phyloP scores from a whole-genome alignment of 2,797 vertebrate species.

The Manis pentadactyla region DNA sequence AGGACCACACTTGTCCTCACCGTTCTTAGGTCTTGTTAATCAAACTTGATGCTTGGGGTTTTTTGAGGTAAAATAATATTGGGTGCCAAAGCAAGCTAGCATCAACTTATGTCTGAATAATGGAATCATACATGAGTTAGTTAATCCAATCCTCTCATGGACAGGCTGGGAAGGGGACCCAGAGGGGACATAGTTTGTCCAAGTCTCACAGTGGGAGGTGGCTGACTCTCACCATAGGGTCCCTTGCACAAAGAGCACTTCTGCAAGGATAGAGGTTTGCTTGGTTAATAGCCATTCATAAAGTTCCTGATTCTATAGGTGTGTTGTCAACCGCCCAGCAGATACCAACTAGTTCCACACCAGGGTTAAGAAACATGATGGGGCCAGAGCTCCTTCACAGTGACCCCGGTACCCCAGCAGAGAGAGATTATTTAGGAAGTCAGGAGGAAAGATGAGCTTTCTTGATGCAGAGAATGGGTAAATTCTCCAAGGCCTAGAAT shows the following conservation, averaged over 20 bases:
- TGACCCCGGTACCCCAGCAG: neutral
- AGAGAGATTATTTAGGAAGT: neutral
- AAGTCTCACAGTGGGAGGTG: neutral
- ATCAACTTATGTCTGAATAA: neutral
- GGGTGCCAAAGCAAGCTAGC: neutral
- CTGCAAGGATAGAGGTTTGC: neutral
- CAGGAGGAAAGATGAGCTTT: neutral
- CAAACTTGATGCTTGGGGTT: slow-evolving; percentile 40
- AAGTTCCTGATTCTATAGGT: neutral
- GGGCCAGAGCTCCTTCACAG: neutral
- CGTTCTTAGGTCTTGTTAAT: slow-evolving; percentile 6
- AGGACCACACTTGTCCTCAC: slow-evolving; percentile 20
- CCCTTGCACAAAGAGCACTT: neutral
- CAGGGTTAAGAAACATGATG: neutral
- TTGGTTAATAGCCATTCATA: neutral
- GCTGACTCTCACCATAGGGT: neutral
- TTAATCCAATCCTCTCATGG: neutral
- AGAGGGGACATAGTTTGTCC: neutral
- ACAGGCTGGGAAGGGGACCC: neutral
- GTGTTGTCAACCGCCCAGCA: neutral
- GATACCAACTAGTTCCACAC: neutral
- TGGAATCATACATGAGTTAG: neutral
- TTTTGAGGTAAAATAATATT: slow-evolving; percentile 61
- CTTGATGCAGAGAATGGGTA: neutral
- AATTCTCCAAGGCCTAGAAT: neutral